phyloP scores from a whole-genome alignment of 2,888 invertebrate genomes.

The Pyrochroa serraticornis region DNA sequence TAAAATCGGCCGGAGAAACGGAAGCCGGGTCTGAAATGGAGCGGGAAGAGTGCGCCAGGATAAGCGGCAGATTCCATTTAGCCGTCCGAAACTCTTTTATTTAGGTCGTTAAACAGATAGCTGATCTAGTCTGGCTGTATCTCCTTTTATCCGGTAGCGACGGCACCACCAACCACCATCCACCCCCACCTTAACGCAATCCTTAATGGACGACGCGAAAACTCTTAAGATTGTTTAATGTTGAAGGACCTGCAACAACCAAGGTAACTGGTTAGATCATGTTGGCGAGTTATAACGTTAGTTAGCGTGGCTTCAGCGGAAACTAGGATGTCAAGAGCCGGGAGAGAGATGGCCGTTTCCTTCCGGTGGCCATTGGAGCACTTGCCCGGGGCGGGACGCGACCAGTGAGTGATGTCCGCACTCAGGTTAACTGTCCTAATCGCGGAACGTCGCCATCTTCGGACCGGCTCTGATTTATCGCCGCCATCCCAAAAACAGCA shows the following conservation, averaged over 20 bases:
- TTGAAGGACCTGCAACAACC: background rate
- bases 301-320: slow-evolving; percentile 44
- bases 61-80: slow-evolving; percentile 57
- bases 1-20: slow-evolving; percentile 51
- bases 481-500: slow-evolving; percentile 8
- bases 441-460: too few relatives aligned
- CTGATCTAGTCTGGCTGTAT: slow-evolving; percentile 46
- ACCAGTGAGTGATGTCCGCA: background rate
- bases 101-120: slow-evolving; percentile 57
- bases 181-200: slow-evolving; percentile 7
- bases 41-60: slow-evolving; percentile 46
- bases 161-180: slow-evolving; percentile 16
- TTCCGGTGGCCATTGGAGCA: slow-evolving; percentile 47
- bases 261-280: background rate
- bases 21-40: slow-evolving; percentile 48
- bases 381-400: slow-evolving; percentile 28
- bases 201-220: slow-evolving; percentile 24
- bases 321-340: slow-evolving; percentile 41
- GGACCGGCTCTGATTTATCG: too few relatives aligned
- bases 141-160: slow-evolving; percentile 39
- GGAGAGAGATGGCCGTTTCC: slow-evolving; percentile 49
- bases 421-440: slow-evolving; percentile 22
- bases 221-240: background rate
- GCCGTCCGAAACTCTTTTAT: slow-evolving; percentile 57
- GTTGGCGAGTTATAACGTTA: slow-evolving; percentile 44